Percentiles rank a stretch among this genome's conserved stretches.
These are phyloP conservation scores for Melanargia galathea DNA, from an alignment of 2,888 invertebrate genomes.

Conservation along the genomic window DNA sequence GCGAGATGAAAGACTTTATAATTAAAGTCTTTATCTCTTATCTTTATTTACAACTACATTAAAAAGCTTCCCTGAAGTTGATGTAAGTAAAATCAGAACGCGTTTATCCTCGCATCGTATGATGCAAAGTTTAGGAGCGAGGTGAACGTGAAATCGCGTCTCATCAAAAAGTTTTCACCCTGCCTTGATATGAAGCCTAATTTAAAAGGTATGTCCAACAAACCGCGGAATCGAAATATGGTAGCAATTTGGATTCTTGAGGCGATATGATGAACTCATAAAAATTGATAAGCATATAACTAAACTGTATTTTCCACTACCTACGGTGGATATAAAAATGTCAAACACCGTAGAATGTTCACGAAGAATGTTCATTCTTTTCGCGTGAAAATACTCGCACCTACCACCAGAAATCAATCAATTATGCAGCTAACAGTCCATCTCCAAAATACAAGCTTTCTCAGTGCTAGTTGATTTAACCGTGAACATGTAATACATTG, in stretches of 20 bases:
- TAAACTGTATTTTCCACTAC: no score
- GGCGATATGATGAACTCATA: not conserved
- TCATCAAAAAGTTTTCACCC: constrained; percentile 16
- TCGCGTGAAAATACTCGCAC: no score
- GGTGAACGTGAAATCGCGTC: not conserved
- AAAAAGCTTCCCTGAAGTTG: not conserved
- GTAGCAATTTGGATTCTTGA: not conserved
- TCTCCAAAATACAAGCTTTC: no score
- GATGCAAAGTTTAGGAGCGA: not conserved
- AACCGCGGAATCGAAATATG: not conserved
- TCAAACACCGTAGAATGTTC: no score
- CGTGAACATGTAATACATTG: no score
- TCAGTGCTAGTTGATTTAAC: no score
- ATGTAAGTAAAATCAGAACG: not conserved
- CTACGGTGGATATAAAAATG: no score
- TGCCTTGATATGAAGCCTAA: constrained; percentile 2
- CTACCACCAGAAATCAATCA: no score
- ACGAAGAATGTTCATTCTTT: no score
- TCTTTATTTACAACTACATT: not conserved
- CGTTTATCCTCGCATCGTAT: not conserved
- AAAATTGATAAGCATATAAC: not conserved
- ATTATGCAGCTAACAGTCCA: no score
- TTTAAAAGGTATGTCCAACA: not conserved
- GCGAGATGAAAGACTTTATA: no score
- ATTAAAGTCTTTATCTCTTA: not conserved